Percentiles rank a stretch among this genome's conserved stretches.
Conservation (phyloP, 2,797 vertebrate genomes). For the Podarcis lilfordi region DNA sequence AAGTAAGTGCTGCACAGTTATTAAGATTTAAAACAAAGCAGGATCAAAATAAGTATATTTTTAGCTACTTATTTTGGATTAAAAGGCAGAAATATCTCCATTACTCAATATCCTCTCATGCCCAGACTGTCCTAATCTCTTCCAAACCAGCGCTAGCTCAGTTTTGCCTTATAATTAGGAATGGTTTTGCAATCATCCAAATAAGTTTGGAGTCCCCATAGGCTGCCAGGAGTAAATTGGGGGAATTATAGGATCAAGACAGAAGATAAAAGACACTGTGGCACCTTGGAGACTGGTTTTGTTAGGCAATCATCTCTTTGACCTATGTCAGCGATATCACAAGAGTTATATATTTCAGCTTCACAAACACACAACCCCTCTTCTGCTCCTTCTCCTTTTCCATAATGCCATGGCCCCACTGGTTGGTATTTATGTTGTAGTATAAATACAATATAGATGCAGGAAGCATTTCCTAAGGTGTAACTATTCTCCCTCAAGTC, state of each 20-base stretch:
- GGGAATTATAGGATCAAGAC: background rate
- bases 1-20: background rate
- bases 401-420: background rate
- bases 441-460: background rate
- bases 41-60: background rate
- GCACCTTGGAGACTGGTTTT: background rate
- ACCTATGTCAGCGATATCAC: background rate
- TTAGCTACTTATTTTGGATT: background rate
- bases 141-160: background rate
- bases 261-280: background rate
- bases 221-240: background rate
- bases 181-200: background rate
- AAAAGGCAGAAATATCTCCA: background rate
- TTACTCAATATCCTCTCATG: background rate
- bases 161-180: background rate
- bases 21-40: background rate
- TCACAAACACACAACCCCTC: background rate
- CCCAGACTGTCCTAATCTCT: background rate
- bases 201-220: background rate
- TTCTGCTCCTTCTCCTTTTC: background rate
- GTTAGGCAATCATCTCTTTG: background rate
- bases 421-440: background rate
- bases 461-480: background rate
- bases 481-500: background rate
- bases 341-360: background rate